Evolutionary conservation across 2,888 invertebrate genomes (phyloP).

Genomic region (Sphecodes monilicornis): DNA sequence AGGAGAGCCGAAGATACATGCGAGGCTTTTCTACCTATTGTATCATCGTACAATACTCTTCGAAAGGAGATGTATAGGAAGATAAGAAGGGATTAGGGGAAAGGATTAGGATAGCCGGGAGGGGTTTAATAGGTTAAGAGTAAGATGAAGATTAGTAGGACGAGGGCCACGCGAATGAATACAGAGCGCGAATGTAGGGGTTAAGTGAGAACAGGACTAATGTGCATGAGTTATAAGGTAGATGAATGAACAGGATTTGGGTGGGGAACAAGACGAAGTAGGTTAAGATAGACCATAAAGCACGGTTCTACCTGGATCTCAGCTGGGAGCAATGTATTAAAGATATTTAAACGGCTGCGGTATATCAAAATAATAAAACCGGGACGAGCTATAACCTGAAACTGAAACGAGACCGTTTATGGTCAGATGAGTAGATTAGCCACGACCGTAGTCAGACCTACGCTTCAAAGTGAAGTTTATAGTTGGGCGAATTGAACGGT

Average conservation of each 20-base stretch:
- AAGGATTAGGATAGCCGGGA: background rate
- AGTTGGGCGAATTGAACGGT: background rate
- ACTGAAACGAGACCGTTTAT: background rate
- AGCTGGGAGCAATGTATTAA: background rate
- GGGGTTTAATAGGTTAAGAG: constrained; percentile 7
- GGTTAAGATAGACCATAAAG: constrained; percentile 1
- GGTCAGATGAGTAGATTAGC: background rate
- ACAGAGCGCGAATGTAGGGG: background rate
- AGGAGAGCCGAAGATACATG: background rate
- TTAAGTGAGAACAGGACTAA: constrained; percentile 15
- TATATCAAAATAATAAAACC: constrained; percentile 4
- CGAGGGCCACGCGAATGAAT: constrained; percentile 1
- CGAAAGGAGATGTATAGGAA: background rate
- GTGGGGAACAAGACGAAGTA: constrained; percentile 8
- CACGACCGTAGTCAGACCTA: background rate
- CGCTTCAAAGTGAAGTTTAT: background rate
- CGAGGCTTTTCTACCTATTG: background rate
- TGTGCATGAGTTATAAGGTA: constrained; percentile 13
- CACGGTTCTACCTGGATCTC: background rate
- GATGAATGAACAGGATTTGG: constrained; percentile 6
- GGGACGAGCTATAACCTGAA: background rate
- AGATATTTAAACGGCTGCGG: background rate
- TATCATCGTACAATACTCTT: background rate
- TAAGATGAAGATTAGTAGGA: constrained; percentile 5
- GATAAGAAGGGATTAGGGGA: constrained; percentile 1